Base-by-base conservation (phyloP, 1,140 invertebrate genomes). In the Pogonognathellus flavescens region DNA sequence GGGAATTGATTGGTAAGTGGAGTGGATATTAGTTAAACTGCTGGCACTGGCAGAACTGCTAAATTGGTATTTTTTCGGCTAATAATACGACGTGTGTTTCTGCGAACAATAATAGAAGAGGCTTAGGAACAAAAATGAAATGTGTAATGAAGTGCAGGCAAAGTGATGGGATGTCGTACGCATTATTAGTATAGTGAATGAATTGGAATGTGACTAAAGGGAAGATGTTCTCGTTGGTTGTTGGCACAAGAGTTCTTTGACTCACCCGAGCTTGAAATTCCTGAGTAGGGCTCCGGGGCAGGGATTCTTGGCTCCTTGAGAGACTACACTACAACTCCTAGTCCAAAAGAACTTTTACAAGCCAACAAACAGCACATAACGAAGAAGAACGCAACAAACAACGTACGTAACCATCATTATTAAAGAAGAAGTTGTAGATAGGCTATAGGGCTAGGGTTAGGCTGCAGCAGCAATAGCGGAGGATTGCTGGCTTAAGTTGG, bases 221-320 rank as follows among this genome's bases (percentile, higher is more conserved):
- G 62, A 66, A 66, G 62, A 66, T 25, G 70, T 76, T 76, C 70
- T 76, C 70, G 70, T 76, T 76, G 25, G 25, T 76, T 76, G 25
- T 76, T 76, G 70, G 70, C 41, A 76, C 70, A 76, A 76, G 81
- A 83, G 81, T 83, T 83, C 81, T 62, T 83, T 83, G 53, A 83
- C 53, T 57, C 80, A 57, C 49, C 50, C 80, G 62, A 66, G 62
- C 62, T 76, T 83, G 31, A 59, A 83, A 83, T 59, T 83, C 57
- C 81, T 60, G 41, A 59, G 57, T 55, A 83, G 81, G 59, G 53
- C 81, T 83, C 57, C 55, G 50, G 81, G 81, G 81, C 81, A 83
- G 41, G 57, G 55, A 57, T 82, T 82, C 80, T 82, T 53, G 53
- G 52, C 53, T 25, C 53, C 50, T 50, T 49, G 10, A n/a, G 41